Evolutionary conservation across 2,113 vertebrate genomes (phyloP).

Genomic region (Setophaga kirtlandii): DNA sequence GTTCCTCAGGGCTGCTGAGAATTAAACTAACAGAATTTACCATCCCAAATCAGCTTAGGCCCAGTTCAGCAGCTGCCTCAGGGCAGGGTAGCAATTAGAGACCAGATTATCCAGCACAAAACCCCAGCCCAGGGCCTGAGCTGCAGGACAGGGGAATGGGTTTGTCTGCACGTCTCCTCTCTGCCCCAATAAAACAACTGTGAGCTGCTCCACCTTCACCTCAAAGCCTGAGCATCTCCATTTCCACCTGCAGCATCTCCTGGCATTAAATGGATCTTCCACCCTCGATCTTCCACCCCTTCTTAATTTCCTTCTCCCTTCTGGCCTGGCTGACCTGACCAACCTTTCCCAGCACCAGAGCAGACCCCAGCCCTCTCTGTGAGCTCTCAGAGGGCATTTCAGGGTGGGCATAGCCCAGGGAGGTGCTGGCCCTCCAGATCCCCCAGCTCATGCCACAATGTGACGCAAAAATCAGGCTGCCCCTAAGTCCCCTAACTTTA

Average conservation of each 20-base stretch:
- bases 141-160: background rate
- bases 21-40: conserved; percentile 61
- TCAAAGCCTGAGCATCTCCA: background rate
- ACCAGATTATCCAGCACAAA: background rate
- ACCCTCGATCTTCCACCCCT: background rate
- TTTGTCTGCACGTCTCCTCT: background rate
- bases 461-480: background rate
- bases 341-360: background rate
- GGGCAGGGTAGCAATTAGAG: conserved; percentile 46
- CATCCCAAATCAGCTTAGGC: conserved; percentile 50
- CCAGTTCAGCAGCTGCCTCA: conserved; percentile 47
- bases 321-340: background rate
- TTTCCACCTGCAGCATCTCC: background rate
- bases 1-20: conserved; percentile 2
- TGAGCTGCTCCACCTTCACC: background rate
- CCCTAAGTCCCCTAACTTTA: background rate
- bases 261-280: rapidly evolving
- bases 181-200: background rate
- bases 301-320: background rate
- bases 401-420: background rate
- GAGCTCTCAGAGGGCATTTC: rapidly evolving
- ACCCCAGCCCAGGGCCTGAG: background rate
- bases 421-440: background rate
- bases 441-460: background rate
- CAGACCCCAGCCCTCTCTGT: rapidly evolving